Conservation (phyloP, 2,113 vertebrate species). For the Pogona vitticeps region DNA sequence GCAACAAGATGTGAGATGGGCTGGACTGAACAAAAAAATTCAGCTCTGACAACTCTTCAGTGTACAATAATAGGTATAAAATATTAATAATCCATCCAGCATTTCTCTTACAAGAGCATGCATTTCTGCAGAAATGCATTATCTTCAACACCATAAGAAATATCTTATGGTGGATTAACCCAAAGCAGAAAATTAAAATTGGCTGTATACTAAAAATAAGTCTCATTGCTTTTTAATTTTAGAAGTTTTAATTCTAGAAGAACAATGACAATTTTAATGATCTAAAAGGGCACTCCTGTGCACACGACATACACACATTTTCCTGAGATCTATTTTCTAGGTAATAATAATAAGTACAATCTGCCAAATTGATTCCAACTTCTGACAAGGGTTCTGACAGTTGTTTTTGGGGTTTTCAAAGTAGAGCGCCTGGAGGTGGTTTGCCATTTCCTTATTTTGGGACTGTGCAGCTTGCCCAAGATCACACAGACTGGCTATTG, state of each 20-base stretch:
- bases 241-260: not conserved
- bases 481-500: no score
- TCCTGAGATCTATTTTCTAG: no score
- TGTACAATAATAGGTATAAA: not conserved
- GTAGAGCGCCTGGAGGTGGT: no score
- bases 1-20: not conserved
- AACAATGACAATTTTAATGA: not conserved
- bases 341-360: no score
- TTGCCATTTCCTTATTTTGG: no score
- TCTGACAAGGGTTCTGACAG: no score
- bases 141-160: not conserved
- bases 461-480: no score
- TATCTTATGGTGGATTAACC: not conserved
- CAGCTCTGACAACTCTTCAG: not conserved
- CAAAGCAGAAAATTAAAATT: conserved; percentile 1
- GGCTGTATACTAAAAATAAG: conserved; percentile 2
- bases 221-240: no score
- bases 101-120: not conserved
- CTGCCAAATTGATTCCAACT: no score
- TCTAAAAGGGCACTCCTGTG: not conserved
- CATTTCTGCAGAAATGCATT: not conserved
- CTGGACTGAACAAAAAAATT: not conserved
- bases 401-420: no score
- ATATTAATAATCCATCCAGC: not conserved
- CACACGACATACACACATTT: not conserved